These are phyloP conservation scores for Paralinhomoeus sp. DNA, from an alignment of 2,888 invertebrate genomes.

Conservation along the genomic window DNA sequence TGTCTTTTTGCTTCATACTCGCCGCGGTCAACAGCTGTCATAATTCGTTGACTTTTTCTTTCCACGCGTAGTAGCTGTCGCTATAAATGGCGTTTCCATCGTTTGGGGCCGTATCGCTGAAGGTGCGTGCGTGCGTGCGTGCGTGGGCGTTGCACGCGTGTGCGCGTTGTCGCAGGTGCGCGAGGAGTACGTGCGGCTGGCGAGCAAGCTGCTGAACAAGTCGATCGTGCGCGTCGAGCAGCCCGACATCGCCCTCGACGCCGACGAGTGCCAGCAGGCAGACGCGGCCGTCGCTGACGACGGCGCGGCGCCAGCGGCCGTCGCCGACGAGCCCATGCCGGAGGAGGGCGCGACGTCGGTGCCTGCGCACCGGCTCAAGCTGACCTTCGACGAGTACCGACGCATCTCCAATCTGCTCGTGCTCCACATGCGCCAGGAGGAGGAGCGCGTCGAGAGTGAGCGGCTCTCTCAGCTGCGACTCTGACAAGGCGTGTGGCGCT, in stretches of 20 bases:
- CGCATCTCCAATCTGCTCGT: constrained; percentile 70
- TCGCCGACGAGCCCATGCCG: neutral
- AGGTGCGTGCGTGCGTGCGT: too few relatives aligned
- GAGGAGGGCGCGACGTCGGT: neutral
- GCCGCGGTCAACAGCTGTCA: too few relatives aligned
- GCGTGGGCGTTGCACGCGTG: too few relatives aligned
- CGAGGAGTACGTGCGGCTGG: constrained; percentile 68
- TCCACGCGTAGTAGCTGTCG: too few relatives aligned
- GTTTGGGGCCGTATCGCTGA: too few relatives aligned
- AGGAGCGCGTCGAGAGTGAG: constrained; percentile 30
- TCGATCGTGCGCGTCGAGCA: constrained; percentile 48
- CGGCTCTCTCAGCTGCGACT: too few relatives aligned
- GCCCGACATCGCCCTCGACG: constrained; percentile 77
- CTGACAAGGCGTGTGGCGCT: too few relatives aligned
- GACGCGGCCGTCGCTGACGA: neutral
- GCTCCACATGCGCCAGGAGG: constrained; percentile 62
- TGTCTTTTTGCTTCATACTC: too few relatives aligned
- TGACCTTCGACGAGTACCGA: constrained; percentile 83
- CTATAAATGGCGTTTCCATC: too few relatives aligned
- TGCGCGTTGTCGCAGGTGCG: too few relatives aligned
- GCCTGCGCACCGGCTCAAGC: constrained; percentile 20
- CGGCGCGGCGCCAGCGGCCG: neutral
- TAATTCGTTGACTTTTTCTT: too few relatives aligned
- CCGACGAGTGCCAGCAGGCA: constrained; percentile 36
- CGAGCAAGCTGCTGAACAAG: constrained; percentile 46